Evolutionary conservation across 2,797 vertebrate genomes (phyloP).

Genomic region (Hippoglossus hippoglossus): DNA sequence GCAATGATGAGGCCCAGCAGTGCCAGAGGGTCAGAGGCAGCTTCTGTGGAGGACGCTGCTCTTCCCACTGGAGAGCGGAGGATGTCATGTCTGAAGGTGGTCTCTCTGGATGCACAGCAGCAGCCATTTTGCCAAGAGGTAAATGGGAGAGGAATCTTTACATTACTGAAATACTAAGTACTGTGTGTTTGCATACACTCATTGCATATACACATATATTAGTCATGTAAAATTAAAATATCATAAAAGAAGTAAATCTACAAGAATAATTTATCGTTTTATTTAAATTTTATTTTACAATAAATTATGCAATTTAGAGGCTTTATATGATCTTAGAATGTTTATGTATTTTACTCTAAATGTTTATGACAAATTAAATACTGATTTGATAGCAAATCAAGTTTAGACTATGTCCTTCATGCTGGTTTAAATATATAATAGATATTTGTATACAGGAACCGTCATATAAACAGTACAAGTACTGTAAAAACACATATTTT

Average conservation of each 20-base stretch:
- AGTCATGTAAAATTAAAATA: no score
- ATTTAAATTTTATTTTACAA: neutral
- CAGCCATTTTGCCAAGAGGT: constrained; percentile 73
- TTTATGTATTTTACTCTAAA: neutral
- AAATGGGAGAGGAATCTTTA: constrained; percentile 60
- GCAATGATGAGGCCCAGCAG: constrained; percentile 85
- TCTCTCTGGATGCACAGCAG: constrained; percentile 74
- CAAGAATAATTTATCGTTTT: no score
- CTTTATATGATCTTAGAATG: no score
- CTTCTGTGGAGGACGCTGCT: constrained; percentile 81
- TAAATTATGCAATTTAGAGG: no score
- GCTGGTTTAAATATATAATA: neutral
- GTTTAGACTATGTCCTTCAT: no score
- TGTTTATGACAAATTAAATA: no score
- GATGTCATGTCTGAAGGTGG: constrained; percentile 83
- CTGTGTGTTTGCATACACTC: constrained; percentile 38
- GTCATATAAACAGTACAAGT: neutral
- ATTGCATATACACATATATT: neutral
- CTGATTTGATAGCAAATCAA: no score
- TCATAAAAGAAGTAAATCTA: no score
- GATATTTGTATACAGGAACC: neutral
- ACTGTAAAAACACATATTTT: no score
- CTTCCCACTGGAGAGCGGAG: constrained; percentile 75
- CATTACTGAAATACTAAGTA: constrained; percentile 54
- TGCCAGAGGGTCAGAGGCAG: constrained; percentile 85